Percentiles rank a stretch among this genome's conserved stretches.
Conservation (phyloP, 2,888 invertebrate species). For the Amphipoea lucens region DNA sequence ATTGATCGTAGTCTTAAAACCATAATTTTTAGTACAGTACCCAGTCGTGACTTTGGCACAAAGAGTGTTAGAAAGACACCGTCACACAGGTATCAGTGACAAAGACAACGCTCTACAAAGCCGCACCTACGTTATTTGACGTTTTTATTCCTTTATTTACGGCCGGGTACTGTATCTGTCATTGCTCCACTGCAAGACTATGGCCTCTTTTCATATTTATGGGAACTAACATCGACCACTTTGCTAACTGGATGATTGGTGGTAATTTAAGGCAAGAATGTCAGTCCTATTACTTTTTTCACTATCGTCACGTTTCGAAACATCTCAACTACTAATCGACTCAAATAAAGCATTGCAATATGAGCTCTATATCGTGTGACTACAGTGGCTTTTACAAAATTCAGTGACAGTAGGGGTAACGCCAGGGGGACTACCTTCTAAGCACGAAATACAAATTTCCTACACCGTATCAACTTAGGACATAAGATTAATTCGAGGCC, state of each 20-base stretch:
- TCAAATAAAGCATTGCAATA: background rate
- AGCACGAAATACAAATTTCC: no score
- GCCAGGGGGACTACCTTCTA: background rate
- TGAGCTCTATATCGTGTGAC: background rate
- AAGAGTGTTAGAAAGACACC: background rate
- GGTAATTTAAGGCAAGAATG: background rate
- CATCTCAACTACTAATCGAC: background rate
- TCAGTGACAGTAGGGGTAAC: no score
- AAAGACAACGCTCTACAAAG: slow-evolving; percentile 13
- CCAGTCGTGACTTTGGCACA: slow-evolving; percentile 14
- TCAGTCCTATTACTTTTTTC: background rate
- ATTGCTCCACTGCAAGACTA: background rate
- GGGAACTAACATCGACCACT: background rate
- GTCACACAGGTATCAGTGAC: background rate
- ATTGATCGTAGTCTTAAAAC: background rate
- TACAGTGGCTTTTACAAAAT: background rate
- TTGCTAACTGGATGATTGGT: background rate
- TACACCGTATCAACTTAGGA: no score
- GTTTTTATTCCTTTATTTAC: background rate
- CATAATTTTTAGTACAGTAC: slow-evolving; percentile 13
- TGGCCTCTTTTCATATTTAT: background rate
- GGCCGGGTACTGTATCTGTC: slow-evolving; percentile 28
- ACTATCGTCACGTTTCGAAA: background rate
- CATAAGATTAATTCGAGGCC: no score
- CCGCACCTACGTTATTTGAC: background rate